Conservation (phyloP, 2,888 invertebrate species). For the Hecatera dysodea region DNA sequence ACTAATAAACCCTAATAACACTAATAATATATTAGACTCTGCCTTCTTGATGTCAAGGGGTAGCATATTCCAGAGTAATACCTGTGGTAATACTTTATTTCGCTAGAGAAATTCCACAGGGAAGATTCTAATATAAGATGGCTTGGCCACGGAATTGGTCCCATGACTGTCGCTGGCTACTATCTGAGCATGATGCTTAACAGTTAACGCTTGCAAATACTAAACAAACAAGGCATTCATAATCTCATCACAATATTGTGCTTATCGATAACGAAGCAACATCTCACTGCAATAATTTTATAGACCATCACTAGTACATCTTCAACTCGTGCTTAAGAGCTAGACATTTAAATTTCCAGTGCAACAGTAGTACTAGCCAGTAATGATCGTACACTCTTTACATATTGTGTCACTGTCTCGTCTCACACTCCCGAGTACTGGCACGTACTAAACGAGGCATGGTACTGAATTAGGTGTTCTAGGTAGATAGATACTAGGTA, state of each 20-base stretch:
- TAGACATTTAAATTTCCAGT: conserved; percentile 4
- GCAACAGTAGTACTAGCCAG: conserved; percentile 40
- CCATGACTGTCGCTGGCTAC: too few species aligned
- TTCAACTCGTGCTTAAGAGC: conserved; percentile 16
- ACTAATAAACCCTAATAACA: too few species aligned
- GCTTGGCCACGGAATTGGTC: too few species aligned
- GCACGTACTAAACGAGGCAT: conserved; percentile 38
- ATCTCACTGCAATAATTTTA: neutral
- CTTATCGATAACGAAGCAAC: conserved; percentile 18
- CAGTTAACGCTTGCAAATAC: too few species aligned
- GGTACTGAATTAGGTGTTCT: conserved; percentile 28
- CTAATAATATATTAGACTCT: too few species aligned
- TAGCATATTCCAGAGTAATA: too few species aligned
- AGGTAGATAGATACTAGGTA: neutral
- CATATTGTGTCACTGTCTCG: conserved; percentile 49
- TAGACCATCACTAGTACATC: conserved; percentile 41
- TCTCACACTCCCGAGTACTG: conserved; percentile 23
- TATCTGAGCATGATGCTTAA: too few species aligned
- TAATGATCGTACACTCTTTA: conserved; percentile 43
- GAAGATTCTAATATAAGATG: too few species aligned
- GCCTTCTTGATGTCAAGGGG: too few species aligned
- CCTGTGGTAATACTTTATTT: too few species aligned
- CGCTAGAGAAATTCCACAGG: too few species aligned
- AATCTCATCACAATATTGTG: neutral
- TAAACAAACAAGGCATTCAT: neutral